Evolutionary conservation across 2,797 vertebrate species (phyloP), one percentile per base, ranked within the genome.

Genomic region (Pangasius larnaudii): DNA sequence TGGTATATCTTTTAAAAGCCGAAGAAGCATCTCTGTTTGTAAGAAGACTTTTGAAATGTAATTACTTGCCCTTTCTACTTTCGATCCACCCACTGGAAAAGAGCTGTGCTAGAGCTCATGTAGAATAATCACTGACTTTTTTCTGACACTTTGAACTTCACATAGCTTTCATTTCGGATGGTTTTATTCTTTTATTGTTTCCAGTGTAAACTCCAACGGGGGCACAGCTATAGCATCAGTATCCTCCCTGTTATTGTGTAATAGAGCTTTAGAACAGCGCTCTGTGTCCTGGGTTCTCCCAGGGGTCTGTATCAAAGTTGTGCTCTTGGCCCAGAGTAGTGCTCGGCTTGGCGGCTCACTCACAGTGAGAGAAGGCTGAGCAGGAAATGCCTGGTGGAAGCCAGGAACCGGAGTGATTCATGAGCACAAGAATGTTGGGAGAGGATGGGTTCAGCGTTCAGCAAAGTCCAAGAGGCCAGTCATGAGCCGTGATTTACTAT

Each of bases 361-460:
- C 90, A 91, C 30, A 69, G 82, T 91, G 89, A 81, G 87, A 78
- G 74, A 84, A 72, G 92, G 80, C 96, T 93, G 96, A 96, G 95
- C 97, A 97, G 98, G 98, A 99, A 99, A 98, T 98, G 97, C 98
- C 97, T 98, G 97, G 95, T 97, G 96, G 96, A 98, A 98, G 97
- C 97, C 97, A 97, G 97, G 97, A 99, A 97, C 97, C 95, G 94
- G 95, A 97, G 95, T 98, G 97, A 98, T 98, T 99, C 97, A 98
- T 97, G 96, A 97, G 96, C 94, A 95, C 94, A 96, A 97, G 97
- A 98, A 98, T 98, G 97, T 94, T 91, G 95, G 95, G 91, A 91
- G 93, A 94, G 94, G 94, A 96, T 95, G 93, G 94, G 94, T 94
- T 84, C 82, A 84, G 94, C 86, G 93, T 94, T 94, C 94, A 93